Evolutionary conservation across 2,113 vertebrate genomes (phyloP), one percentile per base, ranked within the genome.

Genomic region (Rhynchopsitta pachyrhyncha): DNA sequence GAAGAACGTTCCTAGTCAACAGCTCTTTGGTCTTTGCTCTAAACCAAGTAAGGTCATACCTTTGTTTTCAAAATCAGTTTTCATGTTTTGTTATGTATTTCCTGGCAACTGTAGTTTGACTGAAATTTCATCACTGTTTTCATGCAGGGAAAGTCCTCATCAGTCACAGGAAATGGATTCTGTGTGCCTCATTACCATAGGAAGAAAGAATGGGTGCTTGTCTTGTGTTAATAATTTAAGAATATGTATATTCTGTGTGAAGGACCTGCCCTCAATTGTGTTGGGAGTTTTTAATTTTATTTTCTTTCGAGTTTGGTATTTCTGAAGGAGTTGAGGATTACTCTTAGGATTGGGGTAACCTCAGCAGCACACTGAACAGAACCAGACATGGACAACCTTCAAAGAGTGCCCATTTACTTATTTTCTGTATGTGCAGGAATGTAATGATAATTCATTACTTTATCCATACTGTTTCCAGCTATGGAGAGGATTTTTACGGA

Each of bases 181-280:
- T 50, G 5, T 8, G 1, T 62, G 23, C 1, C 10, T 86, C 1
- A 0, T 66, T 81, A 35, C 33, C 29, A 60, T 83, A 50, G 44
- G 39, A 78, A 55, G 14, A 22, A 77, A 59, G 31, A 76, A 63
- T 49, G 9, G 15, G 70, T 86, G 14, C 18, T 82, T 63, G 35
- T 29, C 1, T 50, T 64, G 4, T 42, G 11, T 91, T 96, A 69
- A 57, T n/a, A 49, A 68, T 64, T 50, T 31, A 35, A 85, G 53
- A 69, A 41, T 50, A 39, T 10, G 5, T 46, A 18, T 62, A 35
- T 37, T 85, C 18, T 37, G 0, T 53, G 9, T 71, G 6, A 77
- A 37, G 64, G 73, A 66, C 13, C 3, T 66, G 14, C 4, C 13
- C 28, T 88, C 23, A 24, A 4, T 53, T 82, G 17, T 46, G 2